phyloP scores from a whole-genome alignment of 2,888 invertebrate species.

The Papilio protenor region DNA sequence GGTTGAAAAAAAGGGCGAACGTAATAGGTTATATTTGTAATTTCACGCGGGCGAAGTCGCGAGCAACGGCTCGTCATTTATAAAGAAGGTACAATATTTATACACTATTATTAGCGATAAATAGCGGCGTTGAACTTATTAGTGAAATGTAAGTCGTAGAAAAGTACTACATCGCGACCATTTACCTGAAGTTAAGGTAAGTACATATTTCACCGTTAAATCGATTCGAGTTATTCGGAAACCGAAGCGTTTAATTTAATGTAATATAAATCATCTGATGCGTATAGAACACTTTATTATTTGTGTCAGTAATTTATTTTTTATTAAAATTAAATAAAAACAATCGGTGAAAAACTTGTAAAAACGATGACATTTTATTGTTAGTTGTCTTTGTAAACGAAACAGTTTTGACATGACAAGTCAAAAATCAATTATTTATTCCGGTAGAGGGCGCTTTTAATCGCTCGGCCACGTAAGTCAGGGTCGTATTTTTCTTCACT shows the following conservation, averaged over 20 bases:
- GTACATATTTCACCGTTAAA: too few species aligned
- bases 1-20: too few species aligned
- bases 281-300: not conserved
- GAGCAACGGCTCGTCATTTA: too few species aligned
- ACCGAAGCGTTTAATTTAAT: not conserved
- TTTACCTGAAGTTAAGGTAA: too few species aligned
- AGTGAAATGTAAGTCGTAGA: not conserved
- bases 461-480: slow-evolving; percentile 84
- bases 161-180: not conserved
- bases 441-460: slow-evolving; percentile 77
- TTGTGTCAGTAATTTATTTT: not conserved
- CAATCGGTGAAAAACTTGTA: not conserved
- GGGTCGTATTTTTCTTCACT: slow-evolving; percentile 80
- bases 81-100: not conserved
- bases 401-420: slow-evolving; percentile 64
- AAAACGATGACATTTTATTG: not conserved
- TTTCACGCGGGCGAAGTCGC: too few species aligned
- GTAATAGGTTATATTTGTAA: too few species aligned
- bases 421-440: slow-evolving; percentile 69
- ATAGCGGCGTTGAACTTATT: not conserved
- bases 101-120: not conserved
- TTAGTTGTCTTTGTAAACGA: slow-evolving; percentile 44
- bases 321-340: not conserved
- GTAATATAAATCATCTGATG: not conserved
- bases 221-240: too few species aligned